Conservation (phyloP, 2,888 invertebrate genomes). For the Monochamus alternatus region DNA sequence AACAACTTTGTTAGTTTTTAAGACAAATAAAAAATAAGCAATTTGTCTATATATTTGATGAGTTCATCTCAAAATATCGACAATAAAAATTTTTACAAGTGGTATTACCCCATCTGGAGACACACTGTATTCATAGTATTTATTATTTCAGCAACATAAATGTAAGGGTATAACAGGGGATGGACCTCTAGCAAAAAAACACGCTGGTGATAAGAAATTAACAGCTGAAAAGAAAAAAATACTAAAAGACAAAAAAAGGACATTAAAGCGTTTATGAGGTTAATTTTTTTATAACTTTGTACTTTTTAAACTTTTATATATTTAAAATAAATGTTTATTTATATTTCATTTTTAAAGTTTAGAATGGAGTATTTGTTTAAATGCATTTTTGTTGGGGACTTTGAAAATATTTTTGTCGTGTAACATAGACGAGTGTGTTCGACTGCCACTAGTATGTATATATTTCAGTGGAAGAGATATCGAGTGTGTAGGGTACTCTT, state of each 20-base stretch:
- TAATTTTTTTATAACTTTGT: conserved; percentile 37
- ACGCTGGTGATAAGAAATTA: conserved; percentile 82
- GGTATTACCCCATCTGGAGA: too few relatives aligned
- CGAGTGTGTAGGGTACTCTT: conserved; percentile 2
- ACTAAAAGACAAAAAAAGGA: conserved; percentile 88
- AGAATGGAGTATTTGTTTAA: conserved; percentile 32
- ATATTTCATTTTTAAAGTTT: conserved; percentile 41
- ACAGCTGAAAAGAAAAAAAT: conserved; percentile 82
- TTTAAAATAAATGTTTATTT: conserved; percentile 45
- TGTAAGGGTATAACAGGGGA: conserved; percentile 72
- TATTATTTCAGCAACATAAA: conserved; percentile 70
- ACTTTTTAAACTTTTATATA: conserved; percentile 44
- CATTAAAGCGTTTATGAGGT: conserved; percentile 87
- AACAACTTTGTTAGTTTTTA: too few relatives aligned
- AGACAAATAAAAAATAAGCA: too few relatives aligned
- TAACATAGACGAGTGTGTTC: conserved; percentile 3
- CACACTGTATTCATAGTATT: too few relatives aligned
- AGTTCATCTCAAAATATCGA: too few relatives aligned
- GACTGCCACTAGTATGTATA: conserved; percentile 12
- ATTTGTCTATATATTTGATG: too few relatives aligned
- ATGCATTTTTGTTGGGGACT: conserved; percentile 37
- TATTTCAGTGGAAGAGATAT: conserved; percentile 16
- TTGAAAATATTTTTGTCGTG: conserved; percentile 20
- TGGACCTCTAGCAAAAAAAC: conserved; percentile 88
- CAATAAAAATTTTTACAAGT: too few relatives aligned